Evolutionary conservation across 2,888 invertebrate genomes (phyloP).

Genomic region (Theretra japonica): DNA sequence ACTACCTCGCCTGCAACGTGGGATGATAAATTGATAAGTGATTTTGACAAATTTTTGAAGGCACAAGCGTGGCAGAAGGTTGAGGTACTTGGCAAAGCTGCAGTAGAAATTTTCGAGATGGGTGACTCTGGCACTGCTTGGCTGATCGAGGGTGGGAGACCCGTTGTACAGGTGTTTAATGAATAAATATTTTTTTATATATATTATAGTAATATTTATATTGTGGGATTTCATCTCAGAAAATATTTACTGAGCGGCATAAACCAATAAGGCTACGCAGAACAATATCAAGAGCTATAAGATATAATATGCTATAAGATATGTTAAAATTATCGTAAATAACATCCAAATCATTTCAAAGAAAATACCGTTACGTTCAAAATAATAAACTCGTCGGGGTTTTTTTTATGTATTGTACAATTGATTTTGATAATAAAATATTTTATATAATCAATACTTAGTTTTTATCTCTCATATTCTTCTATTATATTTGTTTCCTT

Average conservation of each 20-base stretch:
- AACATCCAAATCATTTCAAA: too few species aligned
- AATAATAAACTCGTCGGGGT: too few species aligned
- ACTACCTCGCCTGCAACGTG: conserved; percentile 33
- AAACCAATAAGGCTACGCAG: too few species aligned
- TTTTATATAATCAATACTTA: too few species aligned
- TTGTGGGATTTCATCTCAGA: too few species aligned
- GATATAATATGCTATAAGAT: too few species aligned
- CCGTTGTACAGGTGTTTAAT: conserved; percentile 38
- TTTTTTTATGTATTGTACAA: too few species aligned
- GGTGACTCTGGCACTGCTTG: conserved; percentile 81
- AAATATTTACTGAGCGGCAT: too few species aligned
- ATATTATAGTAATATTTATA: neutral
- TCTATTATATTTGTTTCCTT: too few species aligned
- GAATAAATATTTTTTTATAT: neutral
- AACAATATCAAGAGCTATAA: neutral
- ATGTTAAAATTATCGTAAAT: too few species aligned
- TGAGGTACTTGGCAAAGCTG: conserved; percentile 58
- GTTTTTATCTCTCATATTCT: too few species aligned
- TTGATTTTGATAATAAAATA: too few species aligned
- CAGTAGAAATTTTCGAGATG: conserved; percentile 59
- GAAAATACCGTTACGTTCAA: neutral
- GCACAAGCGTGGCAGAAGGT: conserved; percentile 56
- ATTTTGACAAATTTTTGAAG: conserved; percentile 43
- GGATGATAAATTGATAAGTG: conserved; percentile 41
- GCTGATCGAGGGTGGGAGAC: conserved; percentile 75